phyloP scores from a whole-genome alignment of 2,113 vertebrate genomes.

The Oenanthe melanoleuca region DNA sequence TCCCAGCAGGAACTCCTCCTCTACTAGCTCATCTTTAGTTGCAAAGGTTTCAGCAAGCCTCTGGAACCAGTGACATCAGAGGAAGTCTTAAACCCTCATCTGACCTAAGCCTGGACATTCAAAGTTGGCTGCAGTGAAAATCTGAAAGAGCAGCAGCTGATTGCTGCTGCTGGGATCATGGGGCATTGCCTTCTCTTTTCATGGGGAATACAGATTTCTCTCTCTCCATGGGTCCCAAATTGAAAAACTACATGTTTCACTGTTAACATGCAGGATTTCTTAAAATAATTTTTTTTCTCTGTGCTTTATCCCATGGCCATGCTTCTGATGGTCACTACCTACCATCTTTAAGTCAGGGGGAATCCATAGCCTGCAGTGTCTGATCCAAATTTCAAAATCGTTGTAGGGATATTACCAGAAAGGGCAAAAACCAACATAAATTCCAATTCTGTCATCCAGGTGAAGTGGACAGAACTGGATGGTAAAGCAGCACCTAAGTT shows the following conservation, averaged over 20 bases:
- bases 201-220: background rate
- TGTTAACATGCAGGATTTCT: background rate
- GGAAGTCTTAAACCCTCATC: background rate
- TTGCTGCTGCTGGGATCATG: background rate
- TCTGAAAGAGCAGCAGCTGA: background rate
- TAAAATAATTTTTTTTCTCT: background rate
- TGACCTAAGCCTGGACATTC: background rate
- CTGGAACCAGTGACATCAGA: background rate
- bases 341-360: background rate
- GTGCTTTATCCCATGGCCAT: background rate
- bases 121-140: background rate
- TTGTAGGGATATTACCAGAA: background rate
- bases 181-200: background rate
- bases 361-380: background rate
- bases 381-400: background rate
- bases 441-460: background rate
- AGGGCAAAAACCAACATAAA: background rate
- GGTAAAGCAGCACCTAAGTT: background rate
- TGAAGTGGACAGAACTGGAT: background rate
- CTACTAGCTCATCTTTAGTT: background rate
- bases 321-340: background rate
- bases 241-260: fast-evolving
- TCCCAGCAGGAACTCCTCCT: background rate
- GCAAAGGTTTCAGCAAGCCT: background rate
- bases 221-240: background rate